Conservation (phyloP, 2,888 invertebrate species). For the Lamellibrachia columna region DNA sequence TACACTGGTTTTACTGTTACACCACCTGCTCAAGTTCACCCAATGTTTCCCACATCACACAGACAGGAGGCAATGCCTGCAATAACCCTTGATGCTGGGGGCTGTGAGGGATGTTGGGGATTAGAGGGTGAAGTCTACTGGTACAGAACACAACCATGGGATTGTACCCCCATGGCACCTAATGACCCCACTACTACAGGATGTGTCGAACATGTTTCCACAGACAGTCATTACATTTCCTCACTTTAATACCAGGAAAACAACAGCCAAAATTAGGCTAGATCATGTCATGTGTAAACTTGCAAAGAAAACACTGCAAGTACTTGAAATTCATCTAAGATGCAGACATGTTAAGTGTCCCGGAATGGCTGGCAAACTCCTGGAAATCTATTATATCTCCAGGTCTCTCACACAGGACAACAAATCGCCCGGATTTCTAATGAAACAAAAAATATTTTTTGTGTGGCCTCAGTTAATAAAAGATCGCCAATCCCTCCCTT, state of each 20-base stretch:
- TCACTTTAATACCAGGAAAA: neutral
- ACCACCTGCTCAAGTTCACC: neutral
- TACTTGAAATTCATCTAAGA: neutral
- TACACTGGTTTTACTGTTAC: neutral
- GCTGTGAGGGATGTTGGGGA: neutral
- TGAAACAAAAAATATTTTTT: too few relatives aligned
- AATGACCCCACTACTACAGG: neutral
- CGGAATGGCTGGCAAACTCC: too few relatives aligned
- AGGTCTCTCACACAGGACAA: too few relatives aligned
- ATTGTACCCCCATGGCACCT: neutral
- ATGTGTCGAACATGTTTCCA: neutral
- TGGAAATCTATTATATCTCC: too few relatives aligned
- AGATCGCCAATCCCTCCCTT: too few relatives aligned
- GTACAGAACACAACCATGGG: neutral
- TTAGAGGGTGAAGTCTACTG: conserved; percentile 6
- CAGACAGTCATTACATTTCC: neutral
- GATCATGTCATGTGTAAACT: neutral
- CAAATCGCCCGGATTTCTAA: too few relatives aligned
- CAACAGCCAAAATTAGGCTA: neutral
- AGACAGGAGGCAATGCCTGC: neutral
- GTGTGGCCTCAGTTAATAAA: too few relatives aligned
- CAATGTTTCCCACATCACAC: neutral
- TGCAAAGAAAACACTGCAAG: neutral
- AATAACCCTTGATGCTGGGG: neutral
- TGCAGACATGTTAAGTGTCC: neutral